Percentiles rank a stretch among this genome's conserved stretches.
Conservation (phyloP, 1,140 invertebrate genomes). For the Drosophila trapezifrons region DNA sequence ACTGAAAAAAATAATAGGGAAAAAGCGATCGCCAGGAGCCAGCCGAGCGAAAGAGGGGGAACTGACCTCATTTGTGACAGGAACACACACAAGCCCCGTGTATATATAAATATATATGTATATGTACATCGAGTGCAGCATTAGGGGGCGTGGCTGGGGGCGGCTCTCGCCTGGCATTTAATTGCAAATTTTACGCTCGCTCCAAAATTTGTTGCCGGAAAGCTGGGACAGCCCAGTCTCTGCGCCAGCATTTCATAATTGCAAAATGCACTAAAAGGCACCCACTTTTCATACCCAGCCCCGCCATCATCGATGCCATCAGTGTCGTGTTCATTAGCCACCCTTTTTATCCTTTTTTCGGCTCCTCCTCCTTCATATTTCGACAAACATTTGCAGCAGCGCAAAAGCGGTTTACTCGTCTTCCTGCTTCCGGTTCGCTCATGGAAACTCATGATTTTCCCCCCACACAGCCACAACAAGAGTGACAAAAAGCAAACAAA, state of each 20-base stretch:
- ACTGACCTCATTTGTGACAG: constrained; percentile 67
- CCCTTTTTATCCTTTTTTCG: constrained; percentile 1
- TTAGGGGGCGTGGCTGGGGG: constrained; percentile 46
- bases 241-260: constrained; percentile 64
- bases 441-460: constrained; percentile 39
- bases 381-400: constrained; percentile 51
- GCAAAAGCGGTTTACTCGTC: constrained; percentile 41
- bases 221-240: constrained; percentile 3
- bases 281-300: neutral
- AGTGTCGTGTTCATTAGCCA: constrained; percentile 66
- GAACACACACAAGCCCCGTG: neutral
- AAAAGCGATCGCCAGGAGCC: constrained; percentile 24
- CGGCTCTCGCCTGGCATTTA: constrained; percentile 56
- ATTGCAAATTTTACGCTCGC: constrained; percentile 77
- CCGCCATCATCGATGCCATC: constrained; percentile 9
- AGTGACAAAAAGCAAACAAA: constrained; percentile 24
- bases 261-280: constrained; percentile 62
- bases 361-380: neutral
- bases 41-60: constrained; percentile 29
- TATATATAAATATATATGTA: neutral
- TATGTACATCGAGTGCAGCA: neutral
- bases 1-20: constrained; percentile 15
- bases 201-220: constrained; percentile 56
- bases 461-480: neutral
- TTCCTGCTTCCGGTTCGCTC: constrained; percentile 28